Base-by-base conservation (phyloP, 2,797 vertebrate species). In the Lagocephalus sceleratus region DNA sequence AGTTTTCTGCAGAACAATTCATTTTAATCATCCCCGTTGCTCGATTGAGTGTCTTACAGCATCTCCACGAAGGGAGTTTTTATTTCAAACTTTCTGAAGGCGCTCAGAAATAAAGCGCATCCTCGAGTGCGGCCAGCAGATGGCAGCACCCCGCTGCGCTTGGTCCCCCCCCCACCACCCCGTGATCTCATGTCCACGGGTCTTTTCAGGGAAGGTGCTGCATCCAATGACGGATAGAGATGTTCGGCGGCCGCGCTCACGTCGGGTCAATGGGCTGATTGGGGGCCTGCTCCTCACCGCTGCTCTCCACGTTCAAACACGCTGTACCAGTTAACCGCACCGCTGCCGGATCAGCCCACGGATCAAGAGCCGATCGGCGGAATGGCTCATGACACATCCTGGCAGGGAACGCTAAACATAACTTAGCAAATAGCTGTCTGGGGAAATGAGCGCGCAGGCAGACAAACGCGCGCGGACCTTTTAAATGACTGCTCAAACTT, bases 61-160 rank as follows among this genome's bases (percentile, higher is more conserved):
- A 14, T 35, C 12, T 14, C 12, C 32, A 14, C 12, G 32, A 10
- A 35, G 32, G 2, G 1, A 14, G 32, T 5, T 14, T 10, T 35
- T 3, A 14, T 35, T 35, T 35, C 12, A 35, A 35, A 35, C 32
- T 35, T 35, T 14, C 3, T 14, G 12, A 14, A 35, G 11, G 14
- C 32, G 32, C 32, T 35, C 32, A 35, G 8, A 35, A 2, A 14
- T 4, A 14, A 12, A 35, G 32, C 14, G 11, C 4, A 45, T 3
- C 62, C 61, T 74, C 54, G 54, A n/a, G 43, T 48, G 49, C 14
- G 62, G 47, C 88, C 91, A 91, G 85, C 68, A 92, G 91, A 91
- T 92, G 90, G 89, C 88, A 87, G 88, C 89, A 90, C 84, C 62
- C 76, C 75, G 85, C 90, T 91, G 79, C 44, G 56, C 47, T 85